Evolutionary conservation across 2,113 vertebrate species (phyloP), one percentile per base, ranked within the genome.

Genomic region (Aegypius monachus): DNA sequence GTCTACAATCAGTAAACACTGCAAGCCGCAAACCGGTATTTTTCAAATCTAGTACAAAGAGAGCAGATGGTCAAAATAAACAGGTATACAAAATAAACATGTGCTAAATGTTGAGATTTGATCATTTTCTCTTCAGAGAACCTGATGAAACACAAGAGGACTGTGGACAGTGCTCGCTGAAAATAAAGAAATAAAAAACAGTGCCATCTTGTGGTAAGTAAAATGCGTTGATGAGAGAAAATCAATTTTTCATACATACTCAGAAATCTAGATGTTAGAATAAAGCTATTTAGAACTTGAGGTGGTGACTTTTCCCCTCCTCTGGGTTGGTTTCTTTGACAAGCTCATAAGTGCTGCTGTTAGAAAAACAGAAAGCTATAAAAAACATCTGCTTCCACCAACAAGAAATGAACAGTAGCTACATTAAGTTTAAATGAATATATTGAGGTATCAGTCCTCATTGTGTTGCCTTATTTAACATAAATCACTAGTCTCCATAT

Each of bases 131-230:
- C 55, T 70, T 55, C 6, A 52, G 71, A 36, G 40, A 79, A 31
- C 20, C 0, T 3, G 47, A 27, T 17, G 81, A 84, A 88, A 32
- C 47, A 7, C 31, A 16, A 13, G 58, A 77, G 20, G n/a, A 40
- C 53, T 42, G 45, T 1, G 67, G 32, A 80, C 62, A 56, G 53
- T 16, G 65, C 9, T 26, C 15, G 38, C 36, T 3, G 86, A 70
- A 50, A 83, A 81, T 31, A 16, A 94, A 96, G 92, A 43, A 40
- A 87, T 63, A 94, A 95, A 96, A 63, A 81, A 93, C 90, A 98
- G 90, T 90, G 97, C 97, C 97, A 97, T 82, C 97, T 93, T 91
- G 97, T 96, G 97, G 96, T 61, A 16, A 82, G 61, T 11, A 27
- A 70, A 93, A 66, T 9, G 17, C 40, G 58, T 12, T 32, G 32